Conservation (phyloP, 1,140 invertebrate species). For the Neodiprion fabricii region DNA sequence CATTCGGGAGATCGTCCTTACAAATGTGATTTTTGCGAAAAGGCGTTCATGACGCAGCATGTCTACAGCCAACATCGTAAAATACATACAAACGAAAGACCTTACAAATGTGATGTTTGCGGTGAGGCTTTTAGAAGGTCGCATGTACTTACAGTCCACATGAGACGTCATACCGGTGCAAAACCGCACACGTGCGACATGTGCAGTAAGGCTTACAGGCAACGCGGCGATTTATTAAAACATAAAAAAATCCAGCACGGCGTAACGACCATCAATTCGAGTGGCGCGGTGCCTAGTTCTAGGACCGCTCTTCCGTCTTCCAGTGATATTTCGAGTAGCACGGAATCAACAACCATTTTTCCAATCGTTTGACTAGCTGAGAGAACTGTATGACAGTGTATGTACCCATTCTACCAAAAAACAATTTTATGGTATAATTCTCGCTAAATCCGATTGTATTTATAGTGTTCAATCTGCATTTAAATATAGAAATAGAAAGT, state of each 20-base stretch:
- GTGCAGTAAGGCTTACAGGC: constrained; percentile 36
- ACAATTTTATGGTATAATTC: neutral
- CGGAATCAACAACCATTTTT: neutral
- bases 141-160: constrained; percentile 39
- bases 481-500: too few species aligned
- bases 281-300: neutral
- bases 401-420: neutral
- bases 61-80: constrained; percentile 41
- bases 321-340: neutral
- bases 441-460: too few species aligned
- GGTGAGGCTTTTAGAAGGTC: constrained; percentile 38
- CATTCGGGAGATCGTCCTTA: constrained; percentile 42
- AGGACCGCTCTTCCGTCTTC: neutral
- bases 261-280: neutral
- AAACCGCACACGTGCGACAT: constrained; percentile 35
- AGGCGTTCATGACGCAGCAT: constrained; percentile 33
- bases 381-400: neutral
- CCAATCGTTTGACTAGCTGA: neutral
- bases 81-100: constrained; percentile 44
- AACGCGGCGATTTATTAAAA: constrained; percentile 27
- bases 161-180: constrained; percentile 49
- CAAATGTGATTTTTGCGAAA: constrained; percentile 44
- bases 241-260: constrained; percentile 10
- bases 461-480: too few species aligned
- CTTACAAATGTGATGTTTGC: constrained; percentile 38